A percentile compares a stretch with the other conserved stretches of the same genome.
Conservation (phyloP, 2,888 invertebrate genomes). For the Embidobia sp. region DNA sequence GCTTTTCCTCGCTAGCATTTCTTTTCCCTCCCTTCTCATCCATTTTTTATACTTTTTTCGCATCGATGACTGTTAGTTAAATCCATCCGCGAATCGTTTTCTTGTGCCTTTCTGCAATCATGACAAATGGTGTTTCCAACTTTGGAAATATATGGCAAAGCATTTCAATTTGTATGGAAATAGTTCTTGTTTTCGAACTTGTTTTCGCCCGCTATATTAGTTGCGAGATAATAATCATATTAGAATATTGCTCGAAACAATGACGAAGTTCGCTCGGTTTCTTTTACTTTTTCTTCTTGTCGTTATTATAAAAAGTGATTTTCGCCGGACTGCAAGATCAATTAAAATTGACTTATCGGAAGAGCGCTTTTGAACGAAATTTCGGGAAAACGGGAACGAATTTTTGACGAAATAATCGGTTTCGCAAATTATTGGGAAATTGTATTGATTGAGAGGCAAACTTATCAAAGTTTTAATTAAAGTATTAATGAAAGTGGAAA, state of each 20-base stretch:
- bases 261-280: too few relatives aligned
- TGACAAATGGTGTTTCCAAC: conserved; percentile 17
- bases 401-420: conserved; percentile 5
- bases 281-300: too few relatives aligned
- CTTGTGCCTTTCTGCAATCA: background rate
- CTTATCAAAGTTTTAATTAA: conserved; percentile 35
- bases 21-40: background rate
- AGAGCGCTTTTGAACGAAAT: background rate
- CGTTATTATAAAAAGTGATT: background rate
- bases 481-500: conserved; percentile 23
- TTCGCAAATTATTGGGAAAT: background rate
- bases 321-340: background rate
- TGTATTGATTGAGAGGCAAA: conserved; percentile 7
- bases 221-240: background rate
- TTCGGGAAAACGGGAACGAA: background rate
- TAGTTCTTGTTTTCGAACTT: background rate
- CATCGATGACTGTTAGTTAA: background rate
- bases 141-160: background rate
- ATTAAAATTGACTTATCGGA: background rate
- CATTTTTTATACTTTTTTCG: background rate
- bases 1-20: too few relatives aligned
- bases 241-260: too few relatives aligned
- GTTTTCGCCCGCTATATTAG: background rate
- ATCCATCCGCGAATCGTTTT: background rate
- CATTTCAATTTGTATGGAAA: background rate